Percentiles rank a stretch among this genome's conserved stretches.
phyloP scores from a whole-genome alignment of 2,113 vertebrate genomes.

The Festucalex cinctus region DNA sequence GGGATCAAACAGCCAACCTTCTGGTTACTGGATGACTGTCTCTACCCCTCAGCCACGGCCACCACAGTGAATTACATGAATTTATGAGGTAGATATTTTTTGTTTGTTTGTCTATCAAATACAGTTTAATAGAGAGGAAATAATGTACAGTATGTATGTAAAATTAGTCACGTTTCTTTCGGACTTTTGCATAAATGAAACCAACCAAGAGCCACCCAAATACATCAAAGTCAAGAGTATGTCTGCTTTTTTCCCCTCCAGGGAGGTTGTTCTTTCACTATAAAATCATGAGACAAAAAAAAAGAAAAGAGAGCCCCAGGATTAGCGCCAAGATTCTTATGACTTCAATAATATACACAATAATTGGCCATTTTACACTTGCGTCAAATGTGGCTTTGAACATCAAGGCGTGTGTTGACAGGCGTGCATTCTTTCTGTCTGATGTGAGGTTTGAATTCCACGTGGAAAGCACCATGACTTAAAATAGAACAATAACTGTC shows the following conservation, averaged over 20 bases:
- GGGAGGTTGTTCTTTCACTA: constrained; percentile 25
- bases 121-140: no score
- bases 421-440: constrained; percentile 55
- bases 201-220: not conserved
- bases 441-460: constrained; percentile 11
- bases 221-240: not conserved
- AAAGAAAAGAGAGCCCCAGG: constrained; percentile 32
- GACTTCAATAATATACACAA: constrained; percentile 57
- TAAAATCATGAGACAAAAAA: constrained; percentile 33
- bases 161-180: no score
- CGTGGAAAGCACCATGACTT: constrained; percentile 53
- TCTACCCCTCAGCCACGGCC: no score
- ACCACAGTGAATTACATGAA: no score
- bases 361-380: constrained; percentile 66
- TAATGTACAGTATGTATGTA: no score
- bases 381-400: constrained; percentile 57
- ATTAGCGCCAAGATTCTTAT: constrained; percentile 40
- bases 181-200: not conserved
- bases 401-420: constrained; percentile 57
- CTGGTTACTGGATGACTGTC: no score
- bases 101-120: no score
- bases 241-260: constrained; percentile 22
- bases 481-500: constrained; percentile 34
- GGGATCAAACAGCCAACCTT: no score
- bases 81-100: no score